Conservation (phyloP, 1,140 invertebrate genomes). For the Trichonephila clavipes region DNA sequence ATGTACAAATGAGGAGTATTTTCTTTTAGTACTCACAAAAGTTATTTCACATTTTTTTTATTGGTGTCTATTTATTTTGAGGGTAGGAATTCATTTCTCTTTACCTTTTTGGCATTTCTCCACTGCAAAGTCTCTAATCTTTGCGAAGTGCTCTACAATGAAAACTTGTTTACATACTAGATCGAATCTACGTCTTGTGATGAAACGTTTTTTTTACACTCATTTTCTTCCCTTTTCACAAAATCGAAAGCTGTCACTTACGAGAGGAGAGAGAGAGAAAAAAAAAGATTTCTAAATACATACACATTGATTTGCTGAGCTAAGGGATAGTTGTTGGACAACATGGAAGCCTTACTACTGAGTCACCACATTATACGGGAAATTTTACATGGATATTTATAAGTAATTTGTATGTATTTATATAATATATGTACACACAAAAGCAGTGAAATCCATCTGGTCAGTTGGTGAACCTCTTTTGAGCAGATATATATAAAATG, state of each 20-base stretch:
- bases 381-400: conserved; percentile 68
- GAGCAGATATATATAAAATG: background rate
- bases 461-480: conserved; percentile 12
- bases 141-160: background rate
- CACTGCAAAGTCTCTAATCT: background rate
- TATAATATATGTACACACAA: conserved; percentile 73
- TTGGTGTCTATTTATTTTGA: background rate
- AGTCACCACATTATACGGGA: conserved; percentile 64
- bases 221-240: background rate
- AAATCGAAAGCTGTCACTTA: background rate
- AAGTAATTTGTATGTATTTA: conserved; percentile 62
- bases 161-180: background rate
- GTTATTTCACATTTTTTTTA: background rate
- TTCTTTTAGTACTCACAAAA: background rate
- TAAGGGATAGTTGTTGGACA: conserved; percentile 73
- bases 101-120: conserved; percentile 16
- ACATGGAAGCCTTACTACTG: conserved; percentile 76
- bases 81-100: background rate
- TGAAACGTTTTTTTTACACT: background rate
- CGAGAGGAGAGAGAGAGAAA: background rate
- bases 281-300: background rate
- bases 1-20: conserved; percentile 11
- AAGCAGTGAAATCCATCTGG: conserved; percentile 45
- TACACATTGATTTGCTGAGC: conserved; percentile 68
- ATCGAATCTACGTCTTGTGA: background rate